Percentiles rank a stretch among this genome's conserved stretches.
Conservation (phyloP, 2,888 invertebrate species). For the Rhorus exstirpatorius region DNA sequence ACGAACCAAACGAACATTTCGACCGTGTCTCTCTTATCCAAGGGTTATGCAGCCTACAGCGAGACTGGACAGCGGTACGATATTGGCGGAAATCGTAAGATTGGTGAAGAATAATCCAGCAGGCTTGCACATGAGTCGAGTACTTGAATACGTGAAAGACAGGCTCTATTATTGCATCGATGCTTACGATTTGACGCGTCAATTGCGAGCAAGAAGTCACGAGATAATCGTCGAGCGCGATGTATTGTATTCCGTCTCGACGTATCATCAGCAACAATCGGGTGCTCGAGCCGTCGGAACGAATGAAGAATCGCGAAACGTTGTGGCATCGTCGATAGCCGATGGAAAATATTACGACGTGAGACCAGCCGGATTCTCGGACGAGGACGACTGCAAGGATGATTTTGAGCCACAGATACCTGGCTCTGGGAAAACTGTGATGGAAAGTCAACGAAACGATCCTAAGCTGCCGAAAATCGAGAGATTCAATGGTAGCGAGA, state of each 20-base stretch:
- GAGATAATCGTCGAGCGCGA: constrained; percentile 50
- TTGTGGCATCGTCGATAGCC: not conserved
- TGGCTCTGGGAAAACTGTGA: too few relatives aligned
- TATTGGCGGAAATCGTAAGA: constrained; percentile 58
- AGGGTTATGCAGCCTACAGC: not conserved
- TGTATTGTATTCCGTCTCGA: constrained; percentile 52
- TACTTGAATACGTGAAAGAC: constrained; percentile 12
- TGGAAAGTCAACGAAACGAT: too few relatives aligned
- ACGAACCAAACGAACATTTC: constrained; percentile 16
- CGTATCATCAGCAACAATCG: not conserved
- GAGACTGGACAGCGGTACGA: constrained; percentile 25
- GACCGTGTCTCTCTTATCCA: constrained; percentile 32
- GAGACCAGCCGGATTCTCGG: not conserved
- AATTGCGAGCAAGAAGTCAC: constrained; percentile 72
- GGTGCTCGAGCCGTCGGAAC: not conserved
- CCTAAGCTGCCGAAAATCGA: too few relatives aligned
- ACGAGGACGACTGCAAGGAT: not conserved
- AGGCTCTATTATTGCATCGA: constrained; percentile 44
- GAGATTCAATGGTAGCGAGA: not conserved
- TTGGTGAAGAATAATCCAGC: constrained; percentile 61
- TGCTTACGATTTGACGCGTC: constrained; percentile 64
- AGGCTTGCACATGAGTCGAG: constrained; percentile 67
- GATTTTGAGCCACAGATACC: not conserved
- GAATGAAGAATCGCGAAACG: not conserved
- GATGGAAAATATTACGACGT: not conserved